Evolutionary conservation across 2,113 vertebrate species (phyloP).

Genomic region (Chamaetylas fuelleborni): DNA sequence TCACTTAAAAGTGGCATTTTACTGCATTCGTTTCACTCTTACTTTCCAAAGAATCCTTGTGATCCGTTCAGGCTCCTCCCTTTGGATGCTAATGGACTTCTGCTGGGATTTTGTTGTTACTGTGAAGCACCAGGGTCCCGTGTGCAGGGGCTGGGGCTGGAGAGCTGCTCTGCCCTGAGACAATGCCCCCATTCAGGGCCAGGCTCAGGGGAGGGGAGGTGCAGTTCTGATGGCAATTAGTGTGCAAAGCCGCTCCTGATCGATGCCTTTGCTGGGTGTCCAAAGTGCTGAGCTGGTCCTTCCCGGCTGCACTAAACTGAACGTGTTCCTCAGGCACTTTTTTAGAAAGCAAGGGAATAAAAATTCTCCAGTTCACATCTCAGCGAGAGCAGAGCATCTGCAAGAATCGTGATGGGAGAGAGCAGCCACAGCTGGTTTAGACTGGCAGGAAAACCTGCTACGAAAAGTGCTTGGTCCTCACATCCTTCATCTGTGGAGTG

Average conservation of each 20-base stretch:
- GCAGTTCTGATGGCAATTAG: neutral
- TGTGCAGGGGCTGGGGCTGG: neutral
- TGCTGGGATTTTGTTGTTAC: conserved; percentile 35
- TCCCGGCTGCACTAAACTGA: neutral
- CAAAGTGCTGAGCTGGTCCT: neutral
- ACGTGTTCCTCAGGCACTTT: neutral
- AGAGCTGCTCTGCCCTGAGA: neutral
- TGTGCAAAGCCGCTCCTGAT: conserved; percentile 2
- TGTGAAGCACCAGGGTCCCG: neutral
- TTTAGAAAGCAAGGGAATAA: neutral
- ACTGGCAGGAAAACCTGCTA: fast-evolving
- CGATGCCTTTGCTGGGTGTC: neutral
- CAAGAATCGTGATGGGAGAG: neutral
- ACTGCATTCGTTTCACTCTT: conserved; percentile 47
- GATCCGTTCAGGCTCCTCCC: conserved; percentile 18
- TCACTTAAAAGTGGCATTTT: neutral
- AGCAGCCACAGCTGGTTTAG: neutral
- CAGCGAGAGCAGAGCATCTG: neutral
- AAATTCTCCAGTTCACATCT: neutral
- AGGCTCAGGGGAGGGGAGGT: neutral
- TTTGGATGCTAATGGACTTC: conserved; percentile 53
- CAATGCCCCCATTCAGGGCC: conserved; percentile 32
- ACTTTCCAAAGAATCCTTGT: conserved; percentile 16
- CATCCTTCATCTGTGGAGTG: neutral
- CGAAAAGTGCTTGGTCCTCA: neutral